Evolutionary conservation across 2,888 invertebrate genomes (phyloP).

Genomic region (Drosophila austrosaltans): DNA sequence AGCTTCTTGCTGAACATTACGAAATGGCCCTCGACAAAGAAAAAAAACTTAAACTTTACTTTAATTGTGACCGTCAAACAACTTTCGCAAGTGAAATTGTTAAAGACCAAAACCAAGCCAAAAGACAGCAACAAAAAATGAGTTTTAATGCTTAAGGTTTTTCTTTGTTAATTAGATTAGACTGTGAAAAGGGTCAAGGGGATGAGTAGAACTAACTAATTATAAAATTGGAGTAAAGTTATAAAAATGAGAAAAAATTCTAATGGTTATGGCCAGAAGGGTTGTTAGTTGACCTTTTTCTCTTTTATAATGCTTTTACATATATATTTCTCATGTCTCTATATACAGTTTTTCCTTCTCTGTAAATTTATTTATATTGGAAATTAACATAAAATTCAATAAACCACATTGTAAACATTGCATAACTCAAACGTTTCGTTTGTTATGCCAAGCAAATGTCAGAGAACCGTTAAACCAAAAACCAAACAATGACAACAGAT

Average conservation of each 20-base stretch:
- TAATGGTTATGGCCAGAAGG: neutral
- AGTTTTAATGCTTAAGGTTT: conserved; percentile 18
- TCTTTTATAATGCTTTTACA: no score
- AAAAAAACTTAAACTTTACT: conserved; percentile 44
- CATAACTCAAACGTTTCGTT: conserved; percentile 26
- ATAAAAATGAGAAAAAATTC: conserved; percentile 6
- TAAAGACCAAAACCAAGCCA: conserved; percentile 21
- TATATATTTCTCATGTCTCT: neutral
- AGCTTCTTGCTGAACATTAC: conserved; percentile 56
- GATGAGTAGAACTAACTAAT: conserved; percentile 24
- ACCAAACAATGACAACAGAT: conserved; percentile 55
- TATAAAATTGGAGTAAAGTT: conserved; percentile 5
- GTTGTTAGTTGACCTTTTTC: neutral
- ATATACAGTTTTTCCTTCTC: neutral
- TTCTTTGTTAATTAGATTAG: conserved; percentile 51
- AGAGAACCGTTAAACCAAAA: conserved; percentile 45
- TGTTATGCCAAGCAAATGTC: conserved; percentile 40
- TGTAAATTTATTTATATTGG: neutral
- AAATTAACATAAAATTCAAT: conserved; percentile 20
- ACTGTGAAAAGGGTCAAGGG: conserved; percentile 21
- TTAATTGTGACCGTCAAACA: conserved; percentile 52
- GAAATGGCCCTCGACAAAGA: conserved; percentile 32
- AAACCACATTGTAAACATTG: conserved; percentile 20
- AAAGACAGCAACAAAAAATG: conserved; percentile 24
- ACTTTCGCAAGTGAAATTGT: conserved; percentile 72